phyloP scores from a whole-genome alignment of 2,888 invertebrate species.

The Parnassius glacialis region DNA sequence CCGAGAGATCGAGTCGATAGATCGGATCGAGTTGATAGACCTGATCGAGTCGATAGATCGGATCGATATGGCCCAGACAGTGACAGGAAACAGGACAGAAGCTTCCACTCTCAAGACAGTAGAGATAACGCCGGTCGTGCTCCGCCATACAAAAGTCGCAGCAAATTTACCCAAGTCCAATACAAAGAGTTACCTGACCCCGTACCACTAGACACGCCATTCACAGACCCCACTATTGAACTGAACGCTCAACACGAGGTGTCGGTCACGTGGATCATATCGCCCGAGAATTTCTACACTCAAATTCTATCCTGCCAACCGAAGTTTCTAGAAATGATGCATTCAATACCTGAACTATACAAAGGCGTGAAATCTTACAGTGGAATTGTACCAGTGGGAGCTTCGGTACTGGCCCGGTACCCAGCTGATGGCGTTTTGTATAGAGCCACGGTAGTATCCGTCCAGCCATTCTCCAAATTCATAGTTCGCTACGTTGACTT shows the following conservation, averaged over 20 bases:
- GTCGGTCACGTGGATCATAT: slow-evolving; percentile 87
- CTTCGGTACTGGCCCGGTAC: slow-evolving; percentile 85
- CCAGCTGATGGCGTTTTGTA: slow-evolving; percentile 86
- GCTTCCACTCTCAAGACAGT: slow-evolving; percentile 53
- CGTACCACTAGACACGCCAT: slow-evolving; percentile 69
- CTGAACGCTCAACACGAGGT: slow-evolving; percentile 79
- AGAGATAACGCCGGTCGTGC: slow-evolving; percentile 46
- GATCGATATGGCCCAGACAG: slow-evolving; percentile 55
- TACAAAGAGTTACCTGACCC: slow-evolving; percentile 68
- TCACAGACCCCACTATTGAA: slow-evolving; percentile 68
- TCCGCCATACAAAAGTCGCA: slow-evolving; percentile 54
- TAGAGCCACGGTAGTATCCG: slow-evolving; percentile 83
- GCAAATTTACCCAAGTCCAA: slow-evolving; percentile 59
- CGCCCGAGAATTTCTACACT: slow-evolving; percentile 86
- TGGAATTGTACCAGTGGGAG: slow-evolving; percentile 76
- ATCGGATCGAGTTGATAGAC: slow-evolving; percentile 35
- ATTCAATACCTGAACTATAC: slow-evolving; percentile 85
- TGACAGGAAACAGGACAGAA: slow-evolving; percentile 55
- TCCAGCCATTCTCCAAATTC: slow-evolving; percentile 80
- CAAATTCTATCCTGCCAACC: slow-evolving; percentile 74
- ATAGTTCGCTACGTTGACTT: slow-evolving; percentile 88
- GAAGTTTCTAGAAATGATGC: slow-evolving; percentile 85
- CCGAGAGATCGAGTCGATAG: slow-evolving; percentile 62
- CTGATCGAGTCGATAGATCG: slow-evolving; percentile 52
- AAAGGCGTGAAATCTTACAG: slow-evolving; percentile 70